Evolutionary conservation across 2,888 invertebrate species (phyloP).

Genomic region (Drosophila diplacantha): DNA sequence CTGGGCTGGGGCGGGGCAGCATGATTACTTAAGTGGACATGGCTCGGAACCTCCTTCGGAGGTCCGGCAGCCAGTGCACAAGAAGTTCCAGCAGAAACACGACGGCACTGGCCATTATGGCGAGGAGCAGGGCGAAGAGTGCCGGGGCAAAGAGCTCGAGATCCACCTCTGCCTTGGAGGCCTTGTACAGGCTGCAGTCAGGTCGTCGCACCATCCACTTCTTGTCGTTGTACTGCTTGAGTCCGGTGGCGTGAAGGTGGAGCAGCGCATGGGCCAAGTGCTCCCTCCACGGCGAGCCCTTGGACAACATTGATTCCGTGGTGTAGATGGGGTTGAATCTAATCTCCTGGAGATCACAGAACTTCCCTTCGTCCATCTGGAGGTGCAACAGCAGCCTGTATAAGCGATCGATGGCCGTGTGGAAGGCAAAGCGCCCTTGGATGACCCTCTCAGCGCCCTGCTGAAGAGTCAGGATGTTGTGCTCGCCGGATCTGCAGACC

Average conservation of each 20-base stretch:
- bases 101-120: conserved; percentile 57
- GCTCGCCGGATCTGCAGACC: conserved; percentile 58
- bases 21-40: conserved; percentile 44
- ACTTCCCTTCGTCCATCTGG: conserved; percentile 56
- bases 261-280: conserved; percentile 63
- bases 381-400: conserved; percentile 61
- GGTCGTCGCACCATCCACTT: conserved; percentile 65
- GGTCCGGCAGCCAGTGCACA: conserved; percentile 21
- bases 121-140: conserved; percentile 59
- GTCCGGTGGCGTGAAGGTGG: conserved; percentile 59
- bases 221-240: conserved; percentile 65
- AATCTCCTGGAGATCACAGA: conserved; percentile 75
- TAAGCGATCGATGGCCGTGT: conserved; percentile 68
- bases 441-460: conserved; percentile 64
- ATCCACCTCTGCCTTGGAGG: conserved; percentile 70
- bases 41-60: conserved; percentile 5
- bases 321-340: conserved; percentile 59
- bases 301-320: conserved; percentile 43
- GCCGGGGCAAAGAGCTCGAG: conserved; percentile 74
- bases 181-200: conserved; percentile 65
- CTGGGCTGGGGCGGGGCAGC: conserved; percentile 3
- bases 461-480: conserved; percentile 63
- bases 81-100: conserved; percentile 60
- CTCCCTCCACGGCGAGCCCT: conserved; percentile 68
- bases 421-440: conserved; percentile 73